Conservation (phyloP, 2,113 vertebrate species). For the Thamnophis sirtalis region DNA sequence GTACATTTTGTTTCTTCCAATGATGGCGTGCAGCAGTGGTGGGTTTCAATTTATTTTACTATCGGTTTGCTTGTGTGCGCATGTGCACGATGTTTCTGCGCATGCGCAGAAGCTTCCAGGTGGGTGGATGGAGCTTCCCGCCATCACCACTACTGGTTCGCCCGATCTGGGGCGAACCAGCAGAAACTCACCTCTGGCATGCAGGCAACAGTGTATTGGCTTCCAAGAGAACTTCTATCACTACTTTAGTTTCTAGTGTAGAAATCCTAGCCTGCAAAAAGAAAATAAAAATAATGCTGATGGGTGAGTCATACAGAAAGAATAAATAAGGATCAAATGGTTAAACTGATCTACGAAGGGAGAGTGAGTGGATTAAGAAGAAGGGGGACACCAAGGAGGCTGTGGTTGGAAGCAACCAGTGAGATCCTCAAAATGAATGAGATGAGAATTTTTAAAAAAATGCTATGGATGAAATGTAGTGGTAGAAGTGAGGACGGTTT, state of each 20-base stretch:
- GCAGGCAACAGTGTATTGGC: background rate
- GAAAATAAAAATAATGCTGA: background rate
- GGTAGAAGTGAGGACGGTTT: background rate
- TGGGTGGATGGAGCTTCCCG: no score
- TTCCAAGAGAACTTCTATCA: background rate
- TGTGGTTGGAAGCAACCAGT: background rate
- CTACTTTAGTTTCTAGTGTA: background rate
- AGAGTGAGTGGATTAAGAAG: background rate
- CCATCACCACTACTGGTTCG: no score
- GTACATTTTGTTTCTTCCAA: background rate
- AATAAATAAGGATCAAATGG: background rate
- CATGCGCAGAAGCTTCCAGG: no score
- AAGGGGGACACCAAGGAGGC: background rate
- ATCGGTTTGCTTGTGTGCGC: no score
- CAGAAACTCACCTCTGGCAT: background rate
- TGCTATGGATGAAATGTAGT: background rate
- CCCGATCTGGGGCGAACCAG: no score
- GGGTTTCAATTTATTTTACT: no score
- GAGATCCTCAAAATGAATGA: background rate
- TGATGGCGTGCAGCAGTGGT: background rate
- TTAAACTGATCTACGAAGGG: background rate
- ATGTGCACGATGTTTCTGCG: no score
- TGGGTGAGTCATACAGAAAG: background rate
- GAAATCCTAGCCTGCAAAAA: background rate
- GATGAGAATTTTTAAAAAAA: background rate